Evolutionary conservation across 2,113 vertebrate species (phyloP).

Genomic region (Anoplopoma fimbria): DNA sequence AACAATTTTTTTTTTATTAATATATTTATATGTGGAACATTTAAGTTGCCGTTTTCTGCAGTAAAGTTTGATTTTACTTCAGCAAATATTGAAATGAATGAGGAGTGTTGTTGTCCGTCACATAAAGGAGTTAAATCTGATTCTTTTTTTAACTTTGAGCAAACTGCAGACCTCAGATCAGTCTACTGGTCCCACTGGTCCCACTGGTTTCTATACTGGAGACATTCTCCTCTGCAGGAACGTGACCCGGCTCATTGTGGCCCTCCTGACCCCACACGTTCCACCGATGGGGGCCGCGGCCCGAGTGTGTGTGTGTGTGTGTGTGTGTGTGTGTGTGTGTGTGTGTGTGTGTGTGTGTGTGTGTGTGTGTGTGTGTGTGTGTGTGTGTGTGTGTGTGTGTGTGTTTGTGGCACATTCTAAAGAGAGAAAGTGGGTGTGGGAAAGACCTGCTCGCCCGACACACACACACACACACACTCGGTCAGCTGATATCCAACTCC

Average conservation of each 20-base stretch:
- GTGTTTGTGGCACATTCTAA: conserved; percentile 63
- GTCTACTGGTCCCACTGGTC: not conserved
- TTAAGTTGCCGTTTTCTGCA: no score
- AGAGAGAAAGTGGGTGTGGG: conserved; percentile 69
- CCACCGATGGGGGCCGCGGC: conserved; percentile 32
- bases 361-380: conserved; percentile 45
- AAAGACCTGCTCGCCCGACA: conserved; percentile 60
- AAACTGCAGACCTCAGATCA: not conserved
- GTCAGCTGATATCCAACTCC: conserved; percentile 68
- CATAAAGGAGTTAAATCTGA: no score
- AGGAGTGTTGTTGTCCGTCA: not conserved
- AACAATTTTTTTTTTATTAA: no score
- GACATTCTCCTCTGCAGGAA: conserved; percentile 34
- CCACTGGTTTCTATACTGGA: conserved; percentile 10
- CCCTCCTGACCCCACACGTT: conserved; percentile 64
- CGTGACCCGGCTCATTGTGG: conserved; percentile 38
- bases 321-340: conserved; percentile 50
- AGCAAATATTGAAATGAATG: no score
- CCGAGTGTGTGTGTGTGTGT: conserved; percentile 29
- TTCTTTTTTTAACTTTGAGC: no score
- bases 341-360: conserved; percentile 39
- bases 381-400: conserved; percentile 50
- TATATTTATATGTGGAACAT: no score
- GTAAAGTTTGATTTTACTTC: no score
- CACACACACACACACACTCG: conserved; percentile 48